phyloP scores from a whole-genome alignment of 1,140 invertebrate species.

The Hyles vespertilio region DNA sequence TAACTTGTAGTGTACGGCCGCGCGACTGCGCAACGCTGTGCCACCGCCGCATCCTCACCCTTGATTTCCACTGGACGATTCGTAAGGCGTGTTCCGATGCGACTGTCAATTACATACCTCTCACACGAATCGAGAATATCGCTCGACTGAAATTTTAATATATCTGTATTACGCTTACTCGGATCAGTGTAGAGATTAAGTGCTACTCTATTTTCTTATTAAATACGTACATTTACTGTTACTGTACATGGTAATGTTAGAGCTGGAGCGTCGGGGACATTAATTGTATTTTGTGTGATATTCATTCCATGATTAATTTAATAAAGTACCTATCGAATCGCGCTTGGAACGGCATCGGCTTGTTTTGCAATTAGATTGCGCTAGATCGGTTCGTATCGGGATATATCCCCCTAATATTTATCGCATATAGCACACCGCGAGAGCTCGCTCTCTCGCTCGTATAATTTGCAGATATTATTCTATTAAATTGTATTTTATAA shows the following conservation, averaged over 20 bases:
- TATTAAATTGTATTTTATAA: constrained; percentile 69
- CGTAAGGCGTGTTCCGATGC: constrained; percentile 14
- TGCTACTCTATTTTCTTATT: constrained; percentile 73
- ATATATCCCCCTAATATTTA: constrained; percentile 28
- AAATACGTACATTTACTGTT: constrained; percentile 58
- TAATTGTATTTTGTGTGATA: constrained; percentile 64
- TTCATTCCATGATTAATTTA: constrained; percentile 60
- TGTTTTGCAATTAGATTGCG: constrained; percentile 67
- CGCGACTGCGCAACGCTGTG: no score
- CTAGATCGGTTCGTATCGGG: constrained; percentile 31
- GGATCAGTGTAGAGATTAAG: constrained; percentile 70
- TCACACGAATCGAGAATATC: constrained; percentile 64
- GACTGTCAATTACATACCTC: constrained; percentile 54
- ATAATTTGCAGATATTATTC: constrained; percentile 67
- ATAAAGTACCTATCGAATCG: constrained; percentile 21
- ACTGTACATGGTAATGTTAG: constrained; percentile 51
- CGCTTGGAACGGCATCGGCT: constrained; percentile 28
- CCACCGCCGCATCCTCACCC: background rate
- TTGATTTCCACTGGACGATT: background rate
- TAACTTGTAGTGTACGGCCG: no score
- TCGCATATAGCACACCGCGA: constrained; percentile 52
- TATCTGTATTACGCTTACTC: constrained; percentile 75
- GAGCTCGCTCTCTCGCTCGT: constrained; percentile 33
- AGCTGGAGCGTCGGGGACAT: constrained; percentile 38
- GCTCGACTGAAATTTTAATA: constrained; percentile 69